Base-by-base conservation (phyloP, 2,888 invertebrate species). In the Lepidocyrtinus sp. region DNA sequence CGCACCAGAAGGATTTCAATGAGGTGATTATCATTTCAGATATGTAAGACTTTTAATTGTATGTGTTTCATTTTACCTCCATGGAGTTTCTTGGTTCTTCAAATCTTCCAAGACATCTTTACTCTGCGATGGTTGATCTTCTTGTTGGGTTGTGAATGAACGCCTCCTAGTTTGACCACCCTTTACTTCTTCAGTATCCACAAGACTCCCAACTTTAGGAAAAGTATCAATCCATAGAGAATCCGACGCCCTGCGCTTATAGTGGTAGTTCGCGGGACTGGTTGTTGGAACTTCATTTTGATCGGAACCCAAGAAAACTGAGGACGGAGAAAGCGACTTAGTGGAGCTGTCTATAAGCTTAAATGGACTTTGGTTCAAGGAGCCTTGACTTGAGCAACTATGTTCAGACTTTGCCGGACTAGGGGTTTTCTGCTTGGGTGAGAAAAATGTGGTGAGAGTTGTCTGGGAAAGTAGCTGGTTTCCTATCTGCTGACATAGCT, bases 401-500 rank as follows among this genome's bases (percentile, higher is more conserved):
- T 46, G 36, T 21, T 9, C 24, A 21, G 55, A 24, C 36, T 36
- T 36, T 5, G 36, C 36, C 12, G 36, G 36, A 36, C 36, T 36
- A 24, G 36, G 68, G 22, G 61, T 45, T 59, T 59, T 45, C 7
- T 62, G 17, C 12, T 36, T 59, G 24, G 45, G 65, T 25, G 55
- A 50, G 59, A 79, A 73, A 26, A 27, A 26, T 27, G 61, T 1
- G 7, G 64, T 17, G 0, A 68, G 59, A 25, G 69, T 36, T 1
- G 65, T 75, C 3, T 83, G 81, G 1, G 82, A 80, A 9, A 85
- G 63, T 1, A 85, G 50, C 24, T 84, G 83, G 64, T 25, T 74
- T 12, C 82, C 84, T 61, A 85, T 9, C 68, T 83, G 82, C 65
- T 85, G 85, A 75, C 84, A 83, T 3, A 84, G 59, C 12, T 85